phyloP scores from a whole-genome alignment of 2,113 vertebrate genomes.

The Micronycteris hirsuta region DNA sequence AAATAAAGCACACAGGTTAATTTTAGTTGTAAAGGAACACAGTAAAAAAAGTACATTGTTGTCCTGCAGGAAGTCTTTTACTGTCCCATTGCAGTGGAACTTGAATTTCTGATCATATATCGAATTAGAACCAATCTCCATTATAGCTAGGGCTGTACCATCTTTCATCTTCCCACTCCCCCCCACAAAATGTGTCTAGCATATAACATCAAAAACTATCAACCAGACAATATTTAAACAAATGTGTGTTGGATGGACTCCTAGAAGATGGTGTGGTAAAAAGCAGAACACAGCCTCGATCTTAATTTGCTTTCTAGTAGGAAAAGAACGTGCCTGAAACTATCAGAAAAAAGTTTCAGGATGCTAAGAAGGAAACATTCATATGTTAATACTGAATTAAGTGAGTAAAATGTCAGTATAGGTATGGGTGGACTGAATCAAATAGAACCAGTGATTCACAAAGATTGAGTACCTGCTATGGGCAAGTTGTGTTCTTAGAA shows the following conservation, averaged over 20 bases:
- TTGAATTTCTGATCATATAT: neutral
- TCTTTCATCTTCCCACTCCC: neutral
- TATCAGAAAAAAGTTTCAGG: neutral
- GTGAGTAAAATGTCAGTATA: neutral
- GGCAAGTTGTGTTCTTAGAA: neutral
- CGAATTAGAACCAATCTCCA: neutral
- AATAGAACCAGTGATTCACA: neutral
- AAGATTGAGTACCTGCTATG: neutral
- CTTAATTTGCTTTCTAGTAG: neutral
- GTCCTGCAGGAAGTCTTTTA: neutral
- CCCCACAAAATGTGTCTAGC: neutral
- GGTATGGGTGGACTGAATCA: neutral
- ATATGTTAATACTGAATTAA: neutral
- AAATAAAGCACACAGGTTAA: neutral
- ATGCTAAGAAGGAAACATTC: neutral
- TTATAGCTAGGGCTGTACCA: neutral
- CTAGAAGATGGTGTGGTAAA: neutral
- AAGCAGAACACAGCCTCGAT: neutral
- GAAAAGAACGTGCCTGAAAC: neutral
- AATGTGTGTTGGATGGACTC: neutral
- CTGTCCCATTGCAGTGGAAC: neutral
- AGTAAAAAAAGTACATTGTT: neutral
- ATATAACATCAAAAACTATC: neutral
- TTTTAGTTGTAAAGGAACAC: slow-evolving; percentile 13
- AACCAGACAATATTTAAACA: neutral